Base-by-base conservation (phyloP, 2,797 vertebrate genomes). In the Oryzias dopingdopingensis region DNA sequence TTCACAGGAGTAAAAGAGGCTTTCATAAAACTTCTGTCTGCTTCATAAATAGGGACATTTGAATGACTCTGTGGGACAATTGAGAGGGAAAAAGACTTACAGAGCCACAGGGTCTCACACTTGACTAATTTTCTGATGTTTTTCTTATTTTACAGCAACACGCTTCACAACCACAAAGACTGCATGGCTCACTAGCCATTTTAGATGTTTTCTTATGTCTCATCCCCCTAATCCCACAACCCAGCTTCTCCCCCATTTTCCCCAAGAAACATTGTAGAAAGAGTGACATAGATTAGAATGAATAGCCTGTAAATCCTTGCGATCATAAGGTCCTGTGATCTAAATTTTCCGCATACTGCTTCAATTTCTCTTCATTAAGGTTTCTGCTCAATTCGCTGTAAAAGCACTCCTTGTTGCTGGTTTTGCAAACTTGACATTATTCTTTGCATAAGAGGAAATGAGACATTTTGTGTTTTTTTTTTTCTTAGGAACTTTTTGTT, bases 61-160 rank as follows among this genome's bases (percentile, higher is more conserved):
- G 68, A 81, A 79, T 82, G 74, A 76, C 59, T 77, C 67, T 60
- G 5, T 55, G 67, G 62, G 57, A 80, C 61, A 54, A 22, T 22
- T 66, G 69, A 59, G 60, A 22, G 70, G 69, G 49, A 57, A 59
- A 46, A 67, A 63, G 54, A 41, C 72, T 43, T 62, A 29, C 49
- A 49, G 54, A 53, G 70, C 77, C 77, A 62, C 72, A 63, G 72
- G 81, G 76, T 71, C 59, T 77, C 72, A 76, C 80, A 77, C 77
- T 82, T 63, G 70, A 68, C 68, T 74, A 66, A 62, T 70, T 72
- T 76, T 76, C 61, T 70, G 44, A 43, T 60, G 62, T 68, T 48
- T 72, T 50, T 54, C 70, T 61, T 71, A 59, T 46, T 58, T 56
- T 55, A 44, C 42, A 52, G 49, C 65, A 64, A 61, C 14, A 67